Evolutionary conservation across 2,113 vertebrate species (phyloP).

Genomic region (Halichoeres trimaculatus): DNA sequence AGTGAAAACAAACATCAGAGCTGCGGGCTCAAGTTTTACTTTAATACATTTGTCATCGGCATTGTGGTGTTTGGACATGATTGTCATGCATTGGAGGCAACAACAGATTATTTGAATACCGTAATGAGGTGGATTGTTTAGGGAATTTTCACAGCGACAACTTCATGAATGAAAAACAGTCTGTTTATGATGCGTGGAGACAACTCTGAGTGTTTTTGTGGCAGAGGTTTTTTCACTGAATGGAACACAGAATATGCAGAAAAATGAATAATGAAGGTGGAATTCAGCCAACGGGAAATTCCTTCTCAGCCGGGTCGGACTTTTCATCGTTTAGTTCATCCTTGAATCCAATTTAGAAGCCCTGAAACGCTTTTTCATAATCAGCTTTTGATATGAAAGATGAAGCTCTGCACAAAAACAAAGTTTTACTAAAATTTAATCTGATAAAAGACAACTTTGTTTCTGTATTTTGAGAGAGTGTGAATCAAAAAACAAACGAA

Average conservation of each 20-base stretch:
- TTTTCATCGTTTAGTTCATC: neutral
- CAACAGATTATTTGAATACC: conserved; percentile 6
- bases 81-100: conserved; percentile 15
- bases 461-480: too few species aligned
- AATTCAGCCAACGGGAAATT: neutral
- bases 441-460: too few species aligned
- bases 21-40: conserved; percentile 12
- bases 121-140: conserved; percentile 22
- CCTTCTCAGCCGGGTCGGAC: neutral
- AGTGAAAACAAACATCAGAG: conserved; percentile 23
- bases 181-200: conserved; percentile 8
- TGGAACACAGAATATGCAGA: neutral
- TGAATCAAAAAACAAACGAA: too few species aligned
- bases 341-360: conserved; percentile 2
- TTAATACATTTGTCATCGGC: conserved; percentile 39
- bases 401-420: neutral
- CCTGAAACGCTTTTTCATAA: neutral
- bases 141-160: neutral
- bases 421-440: neutral
- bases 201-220: conserved; percentile 7
- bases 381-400: neutral
- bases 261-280: neutral
- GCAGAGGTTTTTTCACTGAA: neutral
- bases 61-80: conserved; percentile 19
- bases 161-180: conserved; percentile 9